A percentile compares a stretch with the other conserved stretches of the same genome.
Evolutionary conservation across 1,140 invertebrate species (phyloP).

Genomic region (Manduca sexta): DNA sequence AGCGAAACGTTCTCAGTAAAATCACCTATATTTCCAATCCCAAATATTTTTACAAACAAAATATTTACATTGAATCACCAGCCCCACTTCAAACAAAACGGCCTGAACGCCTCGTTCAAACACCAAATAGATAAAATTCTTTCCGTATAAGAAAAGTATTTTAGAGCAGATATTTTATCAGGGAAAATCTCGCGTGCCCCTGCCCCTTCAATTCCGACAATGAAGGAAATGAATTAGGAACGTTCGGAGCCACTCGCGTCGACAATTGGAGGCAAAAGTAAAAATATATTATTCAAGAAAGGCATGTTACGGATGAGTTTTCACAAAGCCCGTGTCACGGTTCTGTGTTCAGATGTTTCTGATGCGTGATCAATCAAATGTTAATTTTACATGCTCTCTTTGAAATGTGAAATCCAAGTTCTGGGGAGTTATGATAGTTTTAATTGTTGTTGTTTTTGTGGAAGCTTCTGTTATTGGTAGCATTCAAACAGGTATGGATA

Average conservation of each 20-base stretch:
- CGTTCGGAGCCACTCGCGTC: conserved; percentile 2
- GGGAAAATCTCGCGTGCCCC: conserved; percentile 11
- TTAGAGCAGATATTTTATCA: conserved; percentile 7
- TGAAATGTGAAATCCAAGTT: too few relatives aligned
- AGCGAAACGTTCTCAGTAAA: too few relatives aligned
- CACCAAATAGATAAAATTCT: conserved; percentile 1
- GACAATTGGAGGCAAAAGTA: conserved; percentile 21
- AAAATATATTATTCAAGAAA: conserved; percentile 35
- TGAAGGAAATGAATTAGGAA: conserved; percentile 13
- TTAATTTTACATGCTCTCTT: too few relatives aligned
- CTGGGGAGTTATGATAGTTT: too few relatives aligned
- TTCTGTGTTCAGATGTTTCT: not conserved
- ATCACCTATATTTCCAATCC: too few relatives aligned
- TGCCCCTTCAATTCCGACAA: conserved; percentile 10
- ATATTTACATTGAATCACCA: too few relatives aligned
- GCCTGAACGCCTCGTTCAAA: not conserved
- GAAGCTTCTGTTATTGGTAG: too few relatives aligned
- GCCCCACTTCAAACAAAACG: too few relatives aligned
- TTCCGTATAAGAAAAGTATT: not conserved
- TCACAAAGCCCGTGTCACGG: not conserved
- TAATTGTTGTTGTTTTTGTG: too few relatives aligned
- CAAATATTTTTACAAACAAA: too few relatives aligned
- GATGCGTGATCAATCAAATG: too few relatives aligned
- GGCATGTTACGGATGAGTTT: conserved; percentile 20
- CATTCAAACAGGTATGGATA: too few relatives aligned